Conservation (phyloP, 2,797 vertebrate genomes). For the Falco peregrinus region DNA sequence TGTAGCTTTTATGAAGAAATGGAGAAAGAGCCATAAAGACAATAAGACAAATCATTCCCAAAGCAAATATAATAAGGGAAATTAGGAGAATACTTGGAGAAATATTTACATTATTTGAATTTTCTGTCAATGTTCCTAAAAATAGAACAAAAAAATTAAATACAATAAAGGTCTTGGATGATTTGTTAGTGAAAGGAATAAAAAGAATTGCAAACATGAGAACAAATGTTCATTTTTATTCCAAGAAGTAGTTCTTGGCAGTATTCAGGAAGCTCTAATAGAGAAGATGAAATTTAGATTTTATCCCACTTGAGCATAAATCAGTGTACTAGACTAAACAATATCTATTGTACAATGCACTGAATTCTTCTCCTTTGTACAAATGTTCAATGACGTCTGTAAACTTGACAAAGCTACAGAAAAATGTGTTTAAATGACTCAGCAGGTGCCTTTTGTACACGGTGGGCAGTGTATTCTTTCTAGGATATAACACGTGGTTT, state of each 20-base stretch:
- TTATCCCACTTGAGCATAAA: conserved; percentile 41
- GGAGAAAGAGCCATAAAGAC: conserved; percentile 17
- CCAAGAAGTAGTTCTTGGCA: conserved; percentile 58
- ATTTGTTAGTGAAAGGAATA: conserved; percentile 31
- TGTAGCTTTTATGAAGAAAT: conserved; percentile 18
- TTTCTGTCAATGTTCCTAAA: conserved; percentile 45
- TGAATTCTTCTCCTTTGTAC: neutral
- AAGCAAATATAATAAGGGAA: conserved; percentile 25
- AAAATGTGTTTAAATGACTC: conserved; percentile 1
- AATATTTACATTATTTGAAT: conserved; percentile 49
- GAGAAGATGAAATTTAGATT: conserved; percentile 12
- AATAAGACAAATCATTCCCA: conserved; percentile 32
- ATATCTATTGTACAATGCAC: conserved; percentile 16
- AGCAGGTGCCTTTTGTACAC: neutral
- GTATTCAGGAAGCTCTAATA: neutral
- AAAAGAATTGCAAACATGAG: conserved; percentile 40
- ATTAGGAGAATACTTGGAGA: neutral
- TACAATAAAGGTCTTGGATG: conserved; percentile 22
- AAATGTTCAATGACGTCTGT: conserved; percentile 3
- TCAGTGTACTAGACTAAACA: conserved; percentile 59
- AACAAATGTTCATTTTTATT: conserved; percentile 62
- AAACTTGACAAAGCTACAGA: neutral
- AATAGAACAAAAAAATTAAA: conserved; percentile 42
- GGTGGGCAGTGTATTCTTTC: neutral
- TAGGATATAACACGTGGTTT: neutral